These are phyloP conservation scores for Zaprionus nigranus DNA, from an alignment of 1,140 invertebrate species.

Conservation along the genomic window DNA sequence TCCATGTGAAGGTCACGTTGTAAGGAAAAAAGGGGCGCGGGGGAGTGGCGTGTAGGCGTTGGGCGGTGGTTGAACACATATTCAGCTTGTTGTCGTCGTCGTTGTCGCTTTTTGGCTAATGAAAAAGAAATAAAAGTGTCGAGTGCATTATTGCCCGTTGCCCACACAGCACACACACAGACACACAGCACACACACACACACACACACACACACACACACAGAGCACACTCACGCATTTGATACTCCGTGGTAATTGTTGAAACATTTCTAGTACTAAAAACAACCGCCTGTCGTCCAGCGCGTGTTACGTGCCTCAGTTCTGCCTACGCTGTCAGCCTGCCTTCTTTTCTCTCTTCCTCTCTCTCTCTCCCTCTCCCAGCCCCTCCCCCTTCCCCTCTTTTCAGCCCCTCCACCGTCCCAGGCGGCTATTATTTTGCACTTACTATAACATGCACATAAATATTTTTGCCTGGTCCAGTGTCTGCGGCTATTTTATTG, in stretches of 20 bases:
- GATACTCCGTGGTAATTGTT: slow-evolving; percentile 77
- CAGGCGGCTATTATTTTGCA: slow-evolving; percentile 82
- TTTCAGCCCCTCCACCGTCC: slow-evolving; percentile 16
- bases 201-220: slow-evolving; percentile 13
- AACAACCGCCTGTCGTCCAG: slow-evolving; percentile 28
- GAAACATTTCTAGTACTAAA: slow-evolving; percentile 69
- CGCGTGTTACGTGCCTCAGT: slow-evolving; percentile 54
- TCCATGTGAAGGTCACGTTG: slow-evolving; percentile 57
- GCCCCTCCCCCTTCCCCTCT: not conserved
- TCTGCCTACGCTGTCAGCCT: not conserved
- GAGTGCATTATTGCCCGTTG: slow-evolving; percentile 80
- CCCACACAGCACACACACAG: slow-evolving; percentile 25
- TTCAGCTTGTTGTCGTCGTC: slow-evolving; percentile 30
- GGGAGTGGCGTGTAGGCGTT: not conserved
- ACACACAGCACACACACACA: slow-evolving; percentile 9
- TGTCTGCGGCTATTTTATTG: slow-evolving; percentile 81
- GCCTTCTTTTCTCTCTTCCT: not conserved
- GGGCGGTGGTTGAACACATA: slow-evolving; percentile 27
- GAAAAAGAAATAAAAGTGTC: slow-evolving; percentile 84
- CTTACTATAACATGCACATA: slow-evolving; percentile 84
- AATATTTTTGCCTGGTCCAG: slow-evolving; percentile 72
- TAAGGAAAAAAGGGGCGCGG: slow-evolving; percentile 24
- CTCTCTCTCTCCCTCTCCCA: not conserved
- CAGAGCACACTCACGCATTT: slow-evolving; percentile 20
- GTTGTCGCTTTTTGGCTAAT: slow-evolving; percentile 77